Evolutionary conservation across 1,140 invertebrate genomes (phyloP).

Genomic region (Bombus pyrosoma): DNA sequence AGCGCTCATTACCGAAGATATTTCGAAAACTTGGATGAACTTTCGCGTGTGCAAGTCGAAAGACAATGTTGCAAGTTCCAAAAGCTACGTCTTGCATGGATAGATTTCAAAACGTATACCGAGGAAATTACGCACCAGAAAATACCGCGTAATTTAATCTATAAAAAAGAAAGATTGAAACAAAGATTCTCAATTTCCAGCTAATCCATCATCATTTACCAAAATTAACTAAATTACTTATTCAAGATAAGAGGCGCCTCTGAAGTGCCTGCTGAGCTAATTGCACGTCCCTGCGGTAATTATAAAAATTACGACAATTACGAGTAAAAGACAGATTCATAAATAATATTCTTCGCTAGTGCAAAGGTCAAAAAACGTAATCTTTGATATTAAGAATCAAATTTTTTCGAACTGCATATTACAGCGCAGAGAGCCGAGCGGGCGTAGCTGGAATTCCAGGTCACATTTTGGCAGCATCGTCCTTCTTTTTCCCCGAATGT

Average conservation of each 20-base stretch:
- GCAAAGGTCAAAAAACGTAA: background rate
- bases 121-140: background rate
- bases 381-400: constrained; percentile 25
- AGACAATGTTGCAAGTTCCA: constrained; percentile 37
- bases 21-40: constrained; percentile 36
- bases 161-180: too few species aligned
- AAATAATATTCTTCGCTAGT: background rate
- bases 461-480: constrained; percentile 37
- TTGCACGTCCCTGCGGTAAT: too few species aligned
- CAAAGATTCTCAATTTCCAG: too few species aligned
- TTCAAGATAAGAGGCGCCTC: too few species aligned
- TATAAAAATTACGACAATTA: too few species aligned
- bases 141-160: too few species aligned
- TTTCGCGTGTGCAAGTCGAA: constrained; percentile 6
- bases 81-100: constrained; percentile 7
- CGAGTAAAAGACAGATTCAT: background rate
- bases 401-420: background rate
- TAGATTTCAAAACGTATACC: constrained; percentile 23
- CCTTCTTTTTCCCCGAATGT: constrained; percentile 39
- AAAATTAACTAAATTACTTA: background rate
- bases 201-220: background rate
- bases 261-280: too few species aligned
- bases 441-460: constrained; percentile 52
- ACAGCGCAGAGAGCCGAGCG: background rate
- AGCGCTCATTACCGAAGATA: constrained; percentile 56